Base-by-base conservation (phyloP, 2,888 invertebrate species). In the Sipha maydis region DNA sequence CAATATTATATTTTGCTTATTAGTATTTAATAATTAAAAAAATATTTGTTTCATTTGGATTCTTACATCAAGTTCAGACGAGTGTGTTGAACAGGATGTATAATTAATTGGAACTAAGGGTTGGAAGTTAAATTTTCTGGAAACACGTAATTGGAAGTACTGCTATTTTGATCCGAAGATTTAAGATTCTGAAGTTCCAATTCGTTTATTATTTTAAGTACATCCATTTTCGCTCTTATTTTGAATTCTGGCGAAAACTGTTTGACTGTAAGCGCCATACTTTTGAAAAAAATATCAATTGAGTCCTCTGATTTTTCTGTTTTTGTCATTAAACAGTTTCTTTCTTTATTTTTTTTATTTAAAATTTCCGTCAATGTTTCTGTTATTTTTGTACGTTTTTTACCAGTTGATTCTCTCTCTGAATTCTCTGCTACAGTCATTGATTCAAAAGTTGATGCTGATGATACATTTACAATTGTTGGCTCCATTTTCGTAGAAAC, bases 191-290 rank as follows among this genome's bases (percentile, higher is more conserved):
- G 0, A 9, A 73, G 73, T 73, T 73, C 73, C 73, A 73, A 21
- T 31, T 73, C 73, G 34, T 73, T 73, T 73, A 73, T 73, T 17
- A 73, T 73, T 73, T 73, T 73, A 19, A 73, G 21, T 73, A 73
- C 73, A 9, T 73, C 34, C 73, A 73, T 73, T 73, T 73, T 73
- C 3, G 73, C 73, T 73, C 11, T 73, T 19, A 73, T 73, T 73
- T 73, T 73, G 14, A 34, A 34, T 73, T 73, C 19, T 0, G 34
- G 73, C 7, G 73, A 73, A 73, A 73, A 73, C 73, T 34, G 17
- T 73, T 73, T 73, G 2, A 34, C 73, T 34, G 71, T 71, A 5
- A 73, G 73, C 17, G 73, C 31, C 4, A 73, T 73, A 73, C 73
- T 73, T 73, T 73, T 31, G 4, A 73, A 73, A 21, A 73, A 73